Conservation (phyloP, 2,113 vertebrate genomes). For the Pristiophorus japonicus region DNA sequence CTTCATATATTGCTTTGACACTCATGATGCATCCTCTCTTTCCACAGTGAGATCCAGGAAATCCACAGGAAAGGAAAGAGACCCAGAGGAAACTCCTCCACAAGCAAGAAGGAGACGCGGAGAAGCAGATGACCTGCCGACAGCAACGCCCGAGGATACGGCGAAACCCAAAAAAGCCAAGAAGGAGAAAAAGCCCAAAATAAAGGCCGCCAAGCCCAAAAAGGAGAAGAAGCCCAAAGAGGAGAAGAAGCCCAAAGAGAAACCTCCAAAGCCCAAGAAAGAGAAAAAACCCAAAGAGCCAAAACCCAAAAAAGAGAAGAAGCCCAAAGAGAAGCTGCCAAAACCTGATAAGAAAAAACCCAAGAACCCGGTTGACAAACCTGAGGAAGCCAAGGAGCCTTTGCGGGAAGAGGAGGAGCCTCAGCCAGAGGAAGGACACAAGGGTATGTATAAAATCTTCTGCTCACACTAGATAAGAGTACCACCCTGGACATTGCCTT, state of each 20-base stretch:
- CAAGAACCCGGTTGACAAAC: neutral
- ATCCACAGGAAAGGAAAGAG: too few relatives aligned
- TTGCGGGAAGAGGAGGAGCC: neutral
- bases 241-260: conserved; percentile 20
- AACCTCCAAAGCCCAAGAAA: neutral
- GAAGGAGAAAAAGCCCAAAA: conserved; percentile 6
- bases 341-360: neutral
- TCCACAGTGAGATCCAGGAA: neutral
- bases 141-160: neutral
- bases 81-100: neutral
- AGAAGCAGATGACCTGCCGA: neutral
- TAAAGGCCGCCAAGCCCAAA: neutral
- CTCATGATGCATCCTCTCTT: neutral
- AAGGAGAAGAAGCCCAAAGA: conserved; percentile 15
- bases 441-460: neutral
- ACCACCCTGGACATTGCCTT: neutral
- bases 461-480: neutral
- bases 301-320: conserved; percentile 10
- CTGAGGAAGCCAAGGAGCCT: neutral
- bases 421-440: neutral
- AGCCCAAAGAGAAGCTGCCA: neutral
- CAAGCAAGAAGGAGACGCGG: neutral
- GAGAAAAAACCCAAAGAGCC: neutral
- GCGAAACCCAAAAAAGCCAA: neutral
- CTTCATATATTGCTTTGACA: neutral